Conservation (phyloP, 2,113 vertebrate genomes). For the Okapia johnstoni region DNA sequence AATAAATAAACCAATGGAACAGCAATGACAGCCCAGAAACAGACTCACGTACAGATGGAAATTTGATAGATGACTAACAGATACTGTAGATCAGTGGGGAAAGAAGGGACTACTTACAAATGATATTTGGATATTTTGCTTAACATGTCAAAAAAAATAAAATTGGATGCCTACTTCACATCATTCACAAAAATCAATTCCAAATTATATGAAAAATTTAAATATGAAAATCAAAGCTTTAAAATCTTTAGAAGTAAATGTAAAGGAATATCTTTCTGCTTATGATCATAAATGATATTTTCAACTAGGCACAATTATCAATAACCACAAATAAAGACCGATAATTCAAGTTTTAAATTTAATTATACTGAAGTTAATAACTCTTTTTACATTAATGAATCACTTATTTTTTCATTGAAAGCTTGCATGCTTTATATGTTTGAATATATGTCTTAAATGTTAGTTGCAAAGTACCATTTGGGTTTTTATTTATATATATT, state of each 20-base stretch:
- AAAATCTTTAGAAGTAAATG: not conserved
- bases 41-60: not conserved
- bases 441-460: not conserved
- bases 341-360: not conserved
- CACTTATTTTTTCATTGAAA: not conserved
- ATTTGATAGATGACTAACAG: not conserved
- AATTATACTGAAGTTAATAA: not conserved
- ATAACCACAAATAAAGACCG: not conserved
- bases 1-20: not conserved
- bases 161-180: not conserved
- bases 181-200: not conserved
- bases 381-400: not conserved
- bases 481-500: not conserved
- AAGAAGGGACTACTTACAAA: not conserved
- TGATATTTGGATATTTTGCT: not conserved
- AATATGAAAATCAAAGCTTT: not conserved
- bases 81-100: not conserved
- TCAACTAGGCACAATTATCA: not conserved
- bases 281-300: not conserved
- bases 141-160: not conserved
- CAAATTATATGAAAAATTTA: not conserved
- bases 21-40: not conserved
- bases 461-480: not conserved
- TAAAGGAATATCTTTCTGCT: not conserved
- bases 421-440: not conserved